Conservation (phyloP, 1,140 invertebrate species). For the Achatina immaculata region DNA sequence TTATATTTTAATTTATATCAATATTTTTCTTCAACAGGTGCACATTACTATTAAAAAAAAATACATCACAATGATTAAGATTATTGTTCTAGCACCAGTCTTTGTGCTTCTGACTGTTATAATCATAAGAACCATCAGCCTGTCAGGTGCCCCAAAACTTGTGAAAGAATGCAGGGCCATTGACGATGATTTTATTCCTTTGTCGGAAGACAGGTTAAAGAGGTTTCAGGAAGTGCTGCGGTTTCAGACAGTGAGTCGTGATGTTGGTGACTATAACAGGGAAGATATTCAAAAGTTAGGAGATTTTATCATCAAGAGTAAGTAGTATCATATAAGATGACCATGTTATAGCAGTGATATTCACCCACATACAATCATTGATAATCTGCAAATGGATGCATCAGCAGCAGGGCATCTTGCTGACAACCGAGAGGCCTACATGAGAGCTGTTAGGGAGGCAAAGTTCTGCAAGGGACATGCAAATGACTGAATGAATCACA, state of each 20-base stretch:
- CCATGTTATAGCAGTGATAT: no score
- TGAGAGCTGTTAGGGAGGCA: no score
- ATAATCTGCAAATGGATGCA: no score
- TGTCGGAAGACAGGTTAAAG: conserved; percentile 43
- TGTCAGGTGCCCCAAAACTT: conserved; percentile 42
- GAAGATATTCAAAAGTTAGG: conserved; percentile 50
- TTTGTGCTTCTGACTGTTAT: conserved; percentile 40
- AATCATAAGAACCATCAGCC: conserved; percentile 52
- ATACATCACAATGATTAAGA: conserved; percentile 2
- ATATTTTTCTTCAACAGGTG: not conserved
- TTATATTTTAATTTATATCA: not conserved
- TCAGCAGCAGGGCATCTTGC: no score
- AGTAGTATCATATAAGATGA: no score
- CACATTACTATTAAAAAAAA: not conserved
- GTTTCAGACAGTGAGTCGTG: conserved; percentile 53
- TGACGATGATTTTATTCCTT: conserved; percentile 55
- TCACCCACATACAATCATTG: no score
- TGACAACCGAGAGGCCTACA: no score
- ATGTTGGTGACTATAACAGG: conserved; percentile 44
- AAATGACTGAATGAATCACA: no score
- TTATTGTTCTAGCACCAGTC: not conserved
- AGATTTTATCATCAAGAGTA: conserved; percentile 50
- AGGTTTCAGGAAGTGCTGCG: conserved; percentile 54
- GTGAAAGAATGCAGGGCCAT: conserved; percentile 48
- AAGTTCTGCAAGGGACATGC: no score